Percentiles rank a stretch among this genome's conserved stretches.
phyloP scores from a whole-genome alignment of 2,797 vertebrate genomes.

The Cossypha dichroa region DNA sequence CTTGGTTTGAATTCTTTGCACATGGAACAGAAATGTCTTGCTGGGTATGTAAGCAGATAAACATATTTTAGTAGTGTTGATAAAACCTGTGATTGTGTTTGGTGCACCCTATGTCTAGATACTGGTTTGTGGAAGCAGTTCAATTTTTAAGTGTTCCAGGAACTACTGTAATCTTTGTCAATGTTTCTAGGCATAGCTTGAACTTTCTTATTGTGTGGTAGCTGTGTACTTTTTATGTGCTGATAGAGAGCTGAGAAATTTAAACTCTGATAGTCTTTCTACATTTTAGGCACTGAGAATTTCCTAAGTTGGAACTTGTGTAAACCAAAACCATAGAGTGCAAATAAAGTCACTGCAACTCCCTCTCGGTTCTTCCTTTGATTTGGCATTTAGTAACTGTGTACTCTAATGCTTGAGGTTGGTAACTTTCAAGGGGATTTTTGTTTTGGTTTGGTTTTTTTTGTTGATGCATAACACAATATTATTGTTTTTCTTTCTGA shows the following conservation, averaged over 20 bases:
- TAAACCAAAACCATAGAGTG: background rate
- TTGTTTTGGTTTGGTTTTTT: background rate
- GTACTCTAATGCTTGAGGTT: background rate
- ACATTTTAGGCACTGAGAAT: background rate
- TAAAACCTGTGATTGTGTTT: background rate
- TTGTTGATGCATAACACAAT: background rate
- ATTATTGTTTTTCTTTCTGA: background rate
- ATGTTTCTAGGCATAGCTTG: background rate
- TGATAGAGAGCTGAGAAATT: conserved; percentile 6
- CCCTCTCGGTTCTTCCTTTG: background rate
- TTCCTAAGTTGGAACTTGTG: background rate
- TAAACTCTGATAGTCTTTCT: background rate
- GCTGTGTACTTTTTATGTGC: conserved; percentile 9
- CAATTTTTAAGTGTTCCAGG: background rate
- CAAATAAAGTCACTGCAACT: background rate
- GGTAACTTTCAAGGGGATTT: background rate
- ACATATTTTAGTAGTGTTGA: background rate
- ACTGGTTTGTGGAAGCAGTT: background rate
- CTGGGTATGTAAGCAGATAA: background rate
- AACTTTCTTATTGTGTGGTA: background rate
- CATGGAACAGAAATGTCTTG: background rate
- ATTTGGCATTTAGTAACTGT: background rate
- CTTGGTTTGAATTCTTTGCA: background rate
- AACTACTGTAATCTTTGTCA: background rate
- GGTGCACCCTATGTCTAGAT: background rate